Evolutionary conservation across 2,797 vertebrate species (phyloP), one percentile per base, ranked within the genome.

Genomic region (Cebuella pygmaea): DNA sequence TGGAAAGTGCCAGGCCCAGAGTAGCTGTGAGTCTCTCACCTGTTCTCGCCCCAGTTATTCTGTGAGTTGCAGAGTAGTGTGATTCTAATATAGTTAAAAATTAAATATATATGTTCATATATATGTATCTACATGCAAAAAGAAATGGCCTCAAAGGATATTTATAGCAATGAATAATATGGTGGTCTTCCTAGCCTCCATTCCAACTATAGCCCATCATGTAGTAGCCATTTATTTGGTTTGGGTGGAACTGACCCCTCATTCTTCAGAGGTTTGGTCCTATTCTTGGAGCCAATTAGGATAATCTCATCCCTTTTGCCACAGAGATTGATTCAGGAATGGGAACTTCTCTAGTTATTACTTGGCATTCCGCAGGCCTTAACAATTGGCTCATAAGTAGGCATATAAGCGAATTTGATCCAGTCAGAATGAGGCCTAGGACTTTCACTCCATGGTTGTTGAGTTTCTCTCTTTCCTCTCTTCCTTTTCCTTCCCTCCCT

Each of bases 31-130:
- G 59, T 93, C 75, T 64, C 4, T 82, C 22, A 44, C 6, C 59
- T 76, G 4, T 75, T 90, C 27, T 84, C 17, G 52, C 2, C 48
- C 36, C 13, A 46, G 33, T 72, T 75, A 33, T 44, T 81, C 33
- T 57, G 36, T 90, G 74, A 87, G 41, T 82, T 90, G 75, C 27
- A 57, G 52, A 52, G 44, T 67, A 64, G 39, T n/a, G 24, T 91
- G 78, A 88, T 88, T 46, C 22, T 55, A 80, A 83, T 83, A 85
- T 75, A 85, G 17, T 80, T 89, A 80, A 89, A 88, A 89, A 46
- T 57, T 83, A 93, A 75, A 72, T 15, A 20, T 72, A 44, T 50
- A 2, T 61, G 6, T 57, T 10, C 24, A 57, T 26, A 26, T 57
- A 26, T 57, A 26, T 57, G 9, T 57, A 64, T 1, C 14, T 64